Evolutionary conservation across 2,888 invertebrate species (phyloP), one percentile per base, ranked within the genome.

Genomic region (Cartodere bifasciata): DNA sequence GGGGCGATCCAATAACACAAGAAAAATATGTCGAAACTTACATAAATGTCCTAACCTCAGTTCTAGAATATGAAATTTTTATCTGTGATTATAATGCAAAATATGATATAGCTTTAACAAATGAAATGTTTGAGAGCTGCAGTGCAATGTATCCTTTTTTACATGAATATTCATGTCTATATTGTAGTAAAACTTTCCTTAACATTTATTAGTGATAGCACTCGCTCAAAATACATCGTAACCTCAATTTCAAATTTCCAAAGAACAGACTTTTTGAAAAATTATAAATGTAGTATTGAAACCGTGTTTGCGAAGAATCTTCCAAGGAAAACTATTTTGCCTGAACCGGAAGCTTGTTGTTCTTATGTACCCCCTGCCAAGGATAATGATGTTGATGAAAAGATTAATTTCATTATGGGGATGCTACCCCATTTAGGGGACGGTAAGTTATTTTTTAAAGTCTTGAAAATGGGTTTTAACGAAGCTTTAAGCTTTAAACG

Each of bases 361-460:
- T 44, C 44, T 3, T 25, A 9, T 10, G 14, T 29, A 25, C 23
- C 28, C 11, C 12, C 29, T 9, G 23, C 22, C 20, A 32, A 5
- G 17, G 22, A 27, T 12, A 25, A 44, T 6, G 51, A 55, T 23
- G 48, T 66, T 23, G 63, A 65, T 33, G 35, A 50, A 10, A 59
- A 61, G 42, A 63, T 67, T 15, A 41, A 51, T 6, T 52, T 56
- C 13, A 62, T 69, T 16, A 44, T 62, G 14, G 67, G 67, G 34
- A 60, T 91, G 33, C 62, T 94, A 24, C 84, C 85, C 2, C 74
- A 88, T 58, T 64, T 88, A 27, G 87, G 88, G 0, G 81, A 81
- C 47, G 85, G 70, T 55, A 43, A 46, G 40, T 39, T 30, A 30
- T 28, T 29, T 28, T n/a, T n/a, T n/a, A n/a, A n/a, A n/a, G n/a